Conservation (phyloP, 1,140 invertebrate species). For the Leptestheria dahalacensis region DNA sequence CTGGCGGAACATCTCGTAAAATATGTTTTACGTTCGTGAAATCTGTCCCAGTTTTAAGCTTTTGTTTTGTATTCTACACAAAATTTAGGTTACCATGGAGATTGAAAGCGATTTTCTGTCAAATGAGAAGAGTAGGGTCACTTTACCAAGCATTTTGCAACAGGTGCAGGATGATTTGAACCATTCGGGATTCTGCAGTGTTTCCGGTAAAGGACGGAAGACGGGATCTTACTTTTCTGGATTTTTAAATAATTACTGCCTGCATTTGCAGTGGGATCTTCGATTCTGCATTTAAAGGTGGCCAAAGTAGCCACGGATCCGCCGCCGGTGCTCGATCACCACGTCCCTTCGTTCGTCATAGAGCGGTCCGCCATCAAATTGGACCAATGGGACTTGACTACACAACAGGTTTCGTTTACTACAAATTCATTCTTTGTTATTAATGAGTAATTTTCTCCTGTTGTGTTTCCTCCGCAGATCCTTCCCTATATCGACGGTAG, state of each 20-base stretch:
- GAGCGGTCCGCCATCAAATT: constrained; percentile 36
- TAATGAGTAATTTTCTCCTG: background rate
- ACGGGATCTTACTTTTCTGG: constrained; percentile 18
- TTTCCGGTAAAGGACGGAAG: constrained; percentile 42
- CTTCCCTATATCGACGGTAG: constrained; percentile 81
- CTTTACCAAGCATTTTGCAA: constrained; percentile 53
- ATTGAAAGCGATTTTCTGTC: constrained; percentile 60
- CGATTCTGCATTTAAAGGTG: constrained; percentile 64
- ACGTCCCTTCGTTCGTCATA: constrained; percentile 63
- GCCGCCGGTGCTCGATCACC: constrained; percentile 65
- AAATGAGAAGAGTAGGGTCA: constrained; percentile 35
- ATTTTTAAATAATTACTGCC: constrained; percentile 5
- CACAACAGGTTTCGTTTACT: constrained; percentile 41
- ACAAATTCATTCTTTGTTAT: background rate
- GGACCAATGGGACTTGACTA: constrained; percentile 82
- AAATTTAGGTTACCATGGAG: constrained; percentile 54
- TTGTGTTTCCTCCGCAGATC: too few relatives aligned
- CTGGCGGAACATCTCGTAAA: constrained; percentile 74
- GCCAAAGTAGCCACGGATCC: constrained; percentile 60
- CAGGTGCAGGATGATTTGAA: constrained; percentile 56
- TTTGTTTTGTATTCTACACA: constrained; percentile 23
- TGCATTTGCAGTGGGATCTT: constrained; percentile 45
- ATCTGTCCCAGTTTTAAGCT: constrained; percentile 21
- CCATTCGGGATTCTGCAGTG: constrained; percentile 50
- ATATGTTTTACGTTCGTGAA: constrained; percentile 25